These are phyloP conservation scores for Tetragonula carbonaria DNA, from an alignment of 2,888 invertebrate genomes.

Conservation along the genomic window DNA sequence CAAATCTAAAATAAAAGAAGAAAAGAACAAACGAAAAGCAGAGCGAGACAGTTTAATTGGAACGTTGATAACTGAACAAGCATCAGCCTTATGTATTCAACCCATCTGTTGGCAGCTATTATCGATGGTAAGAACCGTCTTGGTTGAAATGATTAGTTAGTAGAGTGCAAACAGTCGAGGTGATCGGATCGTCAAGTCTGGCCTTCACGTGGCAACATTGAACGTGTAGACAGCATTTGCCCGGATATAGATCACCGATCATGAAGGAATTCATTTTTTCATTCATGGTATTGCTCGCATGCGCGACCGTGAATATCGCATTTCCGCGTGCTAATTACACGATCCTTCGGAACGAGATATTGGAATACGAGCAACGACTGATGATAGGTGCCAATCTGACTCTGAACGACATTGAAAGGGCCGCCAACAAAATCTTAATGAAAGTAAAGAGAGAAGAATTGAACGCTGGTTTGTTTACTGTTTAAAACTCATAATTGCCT, in stretches of 20 bases:
- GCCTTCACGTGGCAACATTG: too few species aligned
- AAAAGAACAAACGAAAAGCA: neutral
- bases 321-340: constrained; percentile 64
- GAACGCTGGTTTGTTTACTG: constrained; percentile 83
- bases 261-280: constrained; percentile 29
- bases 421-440: constrained; percentile 87
- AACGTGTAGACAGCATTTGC: neutral
- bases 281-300: constrained; percentile 5
- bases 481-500: neutral
- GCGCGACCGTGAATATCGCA: neutral
- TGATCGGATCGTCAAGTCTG: constrained; percentile 26
- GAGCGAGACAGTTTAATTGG: neutral
- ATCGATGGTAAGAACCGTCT: constrained; percentile 5
- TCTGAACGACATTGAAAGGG: constrained; percentile 85
- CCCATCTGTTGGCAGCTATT: constrained; percentile 9
- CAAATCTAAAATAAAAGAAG: neutral
- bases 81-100: neutral
- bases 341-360: constrained; percentile 83
- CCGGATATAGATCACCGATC: neutral
- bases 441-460: constrained; percentile 85
- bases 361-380: constrained; percentile 84
- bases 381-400: constrained; percentile 85
- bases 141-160: constrained; percentile 46
- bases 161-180: constrained; percentile 51
- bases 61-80: neutral